phyloP scores from a whole-genome alignment of 2,113 vertebrate genomes.

The Chaetodon auriga region DNA sequence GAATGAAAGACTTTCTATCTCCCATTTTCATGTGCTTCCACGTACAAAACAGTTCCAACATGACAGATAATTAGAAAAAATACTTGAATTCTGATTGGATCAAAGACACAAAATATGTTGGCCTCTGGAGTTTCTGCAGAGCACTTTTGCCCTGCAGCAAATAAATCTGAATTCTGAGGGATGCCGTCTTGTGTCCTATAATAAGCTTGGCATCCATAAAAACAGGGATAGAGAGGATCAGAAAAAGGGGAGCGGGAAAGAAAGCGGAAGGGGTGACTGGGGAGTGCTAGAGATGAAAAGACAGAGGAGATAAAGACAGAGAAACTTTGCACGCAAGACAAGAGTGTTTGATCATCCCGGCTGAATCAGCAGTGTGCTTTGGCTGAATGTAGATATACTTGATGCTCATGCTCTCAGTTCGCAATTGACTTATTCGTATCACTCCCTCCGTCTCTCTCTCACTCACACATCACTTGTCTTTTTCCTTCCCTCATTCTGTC shows the following conservation, averaged over 20 bases:
- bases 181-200: conserved; percentile 9
- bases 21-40: neutral
- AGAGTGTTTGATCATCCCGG: conserved; percentile 55
- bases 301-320: conserved; percentile 42
- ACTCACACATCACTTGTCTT: conserved; percentile 33
- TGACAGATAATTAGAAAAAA: neutral
- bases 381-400: conserved; percentile 44
- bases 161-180: conserved; percentile 30
- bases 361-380: conserved; percentile 66
- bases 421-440: conserved; percentile 54
- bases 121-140: conserved; percentile 20
- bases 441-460: conserved; percentile 17
- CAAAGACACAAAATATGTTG: conserved; percentile 1
- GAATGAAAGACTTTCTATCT: neutral
- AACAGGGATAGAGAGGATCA: conserved; percentile 14
- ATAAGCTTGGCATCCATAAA: conserved; percentile 44
- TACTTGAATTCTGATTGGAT: neutral
- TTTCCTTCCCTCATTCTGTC: conserved; percentile 6
- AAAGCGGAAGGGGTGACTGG: conserved; percentile 6
- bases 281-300: conserved; percentile 20
- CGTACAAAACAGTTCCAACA: neutral
- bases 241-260: neutral
- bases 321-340: conserved; percentile 25
- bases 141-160: conserved; percentile 38
- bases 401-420: conserved; percentile 40